Base-by-base conservation (phyloP, 1,140 invertebrate species). In the Drosophila sp. region DNA sequence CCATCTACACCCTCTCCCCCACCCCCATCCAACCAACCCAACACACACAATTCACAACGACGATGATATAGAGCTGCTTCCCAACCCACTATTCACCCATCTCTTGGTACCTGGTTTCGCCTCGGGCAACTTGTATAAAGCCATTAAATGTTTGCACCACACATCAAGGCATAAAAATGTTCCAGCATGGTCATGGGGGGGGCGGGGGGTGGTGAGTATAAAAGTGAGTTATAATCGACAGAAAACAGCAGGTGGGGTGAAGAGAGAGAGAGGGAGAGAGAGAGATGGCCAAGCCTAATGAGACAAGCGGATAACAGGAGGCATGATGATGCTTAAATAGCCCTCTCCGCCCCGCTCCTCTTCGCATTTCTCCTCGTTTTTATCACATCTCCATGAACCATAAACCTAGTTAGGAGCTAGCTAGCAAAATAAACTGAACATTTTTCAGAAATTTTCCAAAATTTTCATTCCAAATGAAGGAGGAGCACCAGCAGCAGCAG, bases 81-180 rank as follows among this genome's bases (percentile, higher is more conserved):
- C 40, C 38, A 8, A 27, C 27, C 60, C 11, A 11, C 8, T 35
- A 4, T 47, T 8, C 10, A 10, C 35, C 35, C 35, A 38, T 50
- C 44, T 27, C 44, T 25, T 50, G 23, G 25, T 50, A 47, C 44
- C 44, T 47, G 17, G 44, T 47, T 25, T 47, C 33, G 58, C 35
- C 57, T 68, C 32, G 70, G 55, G 68, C 69, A 58, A 44, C 63
- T 77, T 81, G 57, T 69, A 77, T 85, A 68, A 71, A 84, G 66
- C 77, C 73, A 84, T 86, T 86, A 81, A 81, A 81, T 81, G 70
- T 65, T 86, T 86, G 71, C 65, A 69, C 66, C 58, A 73, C 76
- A 76, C 70, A 76, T 58, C 25, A 62, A 29, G 56, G 55, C 60
- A 66, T 73, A 86, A 81, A 85, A 86, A 78, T 78, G 60, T 29